A percentile compares a stretch with the other conserved stretches of the same genome.
Evolutionary conservation across 2,888 invertebrate species (phyloP).

Genomic region (Coecobrya sp.): DNA sequence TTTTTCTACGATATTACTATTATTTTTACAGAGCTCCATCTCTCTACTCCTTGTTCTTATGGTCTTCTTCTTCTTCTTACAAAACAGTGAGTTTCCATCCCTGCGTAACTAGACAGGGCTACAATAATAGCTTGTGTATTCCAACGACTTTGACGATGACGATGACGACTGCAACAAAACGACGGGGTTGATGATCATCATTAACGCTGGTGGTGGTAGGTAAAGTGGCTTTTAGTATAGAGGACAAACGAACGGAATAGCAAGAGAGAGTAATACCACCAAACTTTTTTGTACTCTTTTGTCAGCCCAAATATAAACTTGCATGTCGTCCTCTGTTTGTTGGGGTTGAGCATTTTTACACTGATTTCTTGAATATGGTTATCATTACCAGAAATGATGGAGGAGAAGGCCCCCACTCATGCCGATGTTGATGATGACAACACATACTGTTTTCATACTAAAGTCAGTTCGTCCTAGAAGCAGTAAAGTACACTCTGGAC

Average conservation of each 20-base stretch:
- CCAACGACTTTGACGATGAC: not conserved
- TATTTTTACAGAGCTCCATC: not conserved
- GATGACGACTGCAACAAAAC: constrained; percentile 13
- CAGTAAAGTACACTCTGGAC: constrained; percentile 27
- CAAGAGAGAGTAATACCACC: not conserved
- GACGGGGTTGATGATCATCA: constrained; percentile 50
- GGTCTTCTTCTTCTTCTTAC: not conserved
- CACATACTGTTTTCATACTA: not conserved
- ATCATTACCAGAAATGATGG: not conserved
- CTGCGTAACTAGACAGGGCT: not conserved
- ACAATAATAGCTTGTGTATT: constrained; percentile 2
- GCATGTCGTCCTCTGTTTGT: not conserved
- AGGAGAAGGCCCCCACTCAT: not conserved
- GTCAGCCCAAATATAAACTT: constrained; percentile 3
- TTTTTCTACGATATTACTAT: constrained; percentile 17
- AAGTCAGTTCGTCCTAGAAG: not conserved
- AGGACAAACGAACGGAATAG: not conserved
- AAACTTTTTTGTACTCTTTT: not conserved
- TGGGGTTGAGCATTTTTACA: constrained; percentile 33
- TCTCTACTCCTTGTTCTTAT: constrained; percentile 19
- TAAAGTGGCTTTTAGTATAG: not conserved
- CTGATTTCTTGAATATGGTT: constrained; percentile 25
- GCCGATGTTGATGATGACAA: not conserved
- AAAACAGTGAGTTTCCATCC: not conserved
- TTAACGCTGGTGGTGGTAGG: constrained; percentile 24